Evolutionary conservation across 1,140 invertebrate genomes (phyloP).

Genomic region (Muscidifurax raptorellus): DNA sequence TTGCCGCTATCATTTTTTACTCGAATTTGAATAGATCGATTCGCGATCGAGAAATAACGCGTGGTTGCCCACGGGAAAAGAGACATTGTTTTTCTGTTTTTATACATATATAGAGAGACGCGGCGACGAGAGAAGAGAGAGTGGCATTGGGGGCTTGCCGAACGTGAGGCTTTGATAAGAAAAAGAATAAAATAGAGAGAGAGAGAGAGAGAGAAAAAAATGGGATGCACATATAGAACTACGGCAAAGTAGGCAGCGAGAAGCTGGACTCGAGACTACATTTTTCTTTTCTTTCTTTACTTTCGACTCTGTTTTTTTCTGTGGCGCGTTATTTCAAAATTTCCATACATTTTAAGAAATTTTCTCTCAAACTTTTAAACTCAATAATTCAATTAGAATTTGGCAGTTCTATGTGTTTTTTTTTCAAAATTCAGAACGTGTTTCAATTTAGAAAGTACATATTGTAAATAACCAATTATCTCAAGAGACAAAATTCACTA

Average conservation of each 20-base stretch:
- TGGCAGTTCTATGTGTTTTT: too few species aligned
- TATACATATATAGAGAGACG: neutral
- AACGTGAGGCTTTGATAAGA: slow-evolving; percentile 45
- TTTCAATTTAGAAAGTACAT: too few species aligned
- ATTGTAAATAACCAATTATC: neutral
- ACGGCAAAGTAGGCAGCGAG: slow-evolving; percentile 31
- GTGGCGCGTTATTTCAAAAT: too few species aligned
- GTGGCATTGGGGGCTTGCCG: neutral
- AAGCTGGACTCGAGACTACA: slow-evolving; percentile 19
- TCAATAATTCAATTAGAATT: too few species aligned
- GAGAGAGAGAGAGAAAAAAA: slow-evolving; percentile 44
- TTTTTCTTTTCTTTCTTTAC: slow-evolving; percentile 20
- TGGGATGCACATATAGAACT: slow-evolving; percentile 43
- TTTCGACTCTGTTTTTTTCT: neutral
- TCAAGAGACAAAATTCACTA: neutral
- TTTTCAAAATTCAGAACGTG: too few species aligned
- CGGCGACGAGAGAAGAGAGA: slow-evolving; percentile 3
- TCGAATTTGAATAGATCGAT: neutral
- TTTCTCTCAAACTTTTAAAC: too few species aligned
- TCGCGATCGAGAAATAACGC: neutral
- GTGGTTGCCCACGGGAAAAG: neutral
- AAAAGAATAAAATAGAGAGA: slow-evolving; percentile 47
- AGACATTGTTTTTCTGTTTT: neutral
- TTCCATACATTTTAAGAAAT: too few species aligned
- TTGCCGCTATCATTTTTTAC: neutral